phyloP scores from a whole-genome alignment of 2,113 vertebrate genomes.

The Phalacrocorax pelagicus region DNA sequence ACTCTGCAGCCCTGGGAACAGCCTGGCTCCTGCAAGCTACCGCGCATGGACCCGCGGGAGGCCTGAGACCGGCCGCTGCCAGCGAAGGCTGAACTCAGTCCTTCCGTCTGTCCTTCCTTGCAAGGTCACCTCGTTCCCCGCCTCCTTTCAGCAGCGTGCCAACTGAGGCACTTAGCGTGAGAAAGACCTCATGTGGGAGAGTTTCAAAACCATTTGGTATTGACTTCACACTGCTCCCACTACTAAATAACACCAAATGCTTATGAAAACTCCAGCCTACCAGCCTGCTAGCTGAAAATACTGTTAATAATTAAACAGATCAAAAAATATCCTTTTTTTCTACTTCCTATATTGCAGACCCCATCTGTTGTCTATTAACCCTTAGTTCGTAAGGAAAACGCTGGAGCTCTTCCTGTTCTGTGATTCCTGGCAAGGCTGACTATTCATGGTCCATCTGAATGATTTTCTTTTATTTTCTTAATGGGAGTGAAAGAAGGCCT shows the following conservation, averaged over 20 bases:
- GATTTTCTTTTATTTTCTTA: not conserved
- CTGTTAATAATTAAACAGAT: not conserved
- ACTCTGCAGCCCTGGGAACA: fast-evolving
- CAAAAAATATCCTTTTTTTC: not conserved
- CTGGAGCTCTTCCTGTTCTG: not conserved
- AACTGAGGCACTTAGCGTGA: not conserved
- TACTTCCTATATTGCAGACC: not conserved
- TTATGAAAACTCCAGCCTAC: not conserved
- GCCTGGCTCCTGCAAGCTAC: not conserved
- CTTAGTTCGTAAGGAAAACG: not conserved
- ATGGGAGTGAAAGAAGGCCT: not conserved
- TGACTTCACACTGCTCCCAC: not conserved
- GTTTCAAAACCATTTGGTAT: not conserved
- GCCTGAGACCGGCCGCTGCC: fast-evolving
- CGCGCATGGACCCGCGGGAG: fast-evolving
- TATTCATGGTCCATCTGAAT: not conserved
- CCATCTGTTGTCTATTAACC: not conserved
- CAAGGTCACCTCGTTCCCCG: not conserved
- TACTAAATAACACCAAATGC: not conserved
- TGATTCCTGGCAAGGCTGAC: not conserved
- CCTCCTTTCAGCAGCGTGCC: not conserved
- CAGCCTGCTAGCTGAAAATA: not conserved
- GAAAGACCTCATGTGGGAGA: not conserved
- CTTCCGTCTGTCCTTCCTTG: not conserved
- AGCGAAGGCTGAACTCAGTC: not conserved